Evolutionary conservation across 2,888 invertebrate genomes (phyloP).

Genomic region (Ctenicera cuprea): DNA sequence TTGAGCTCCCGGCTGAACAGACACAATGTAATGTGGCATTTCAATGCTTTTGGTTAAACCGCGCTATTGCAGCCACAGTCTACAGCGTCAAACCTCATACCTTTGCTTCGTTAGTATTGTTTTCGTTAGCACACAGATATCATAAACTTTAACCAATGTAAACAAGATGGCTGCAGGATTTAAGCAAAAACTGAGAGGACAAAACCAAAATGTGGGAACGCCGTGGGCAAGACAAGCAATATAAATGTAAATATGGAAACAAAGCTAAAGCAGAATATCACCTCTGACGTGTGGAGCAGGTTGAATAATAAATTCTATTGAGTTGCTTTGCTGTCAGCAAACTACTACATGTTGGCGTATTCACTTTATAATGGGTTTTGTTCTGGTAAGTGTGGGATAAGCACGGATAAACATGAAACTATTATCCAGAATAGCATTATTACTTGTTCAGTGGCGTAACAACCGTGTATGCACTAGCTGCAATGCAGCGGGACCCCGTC

Average conservation of each 20-base stretch:
- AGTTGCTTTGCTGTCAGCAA: slow-evolving; percentile 30
- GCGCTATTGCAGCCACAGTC: slow-evolving; percentile 18
- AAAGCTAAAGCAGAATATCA: slow-evolving; percentile 44
- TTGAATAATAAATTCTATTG: slow-evolving; percentile 39
- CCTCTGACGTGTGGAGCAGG: slow-evolving; percentile 41
- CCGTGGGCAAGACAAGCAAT: slow-evolving; percentile 42
- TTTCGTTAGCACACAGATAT: slow-evolving; percentile 17
- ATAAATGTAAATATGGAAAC: slow-evolving; percentile 49
- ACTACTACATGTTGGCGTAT: slow-evolving; percentile 24
- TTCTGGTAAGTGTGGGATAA: slow-evolving; percentile 11
- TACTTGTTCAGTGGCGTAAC: slow-evolving; percentile 1
- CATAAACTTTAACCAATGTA: slow-evolving; percentile 38
- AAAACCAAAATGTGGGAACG: slow-evolving; percentile 39
- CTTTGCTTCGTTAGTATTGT: slow-evolving; percentile 18
- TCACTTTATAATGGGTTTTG: slow-evolving; percentile 25
- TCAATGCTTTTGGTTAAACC: slow-evolving; percentile 19
- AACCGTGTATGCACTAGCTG: background rate
- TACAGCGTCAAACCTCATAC: slow-evolving; percentile 23
- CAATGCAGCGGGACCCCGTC: background rate
- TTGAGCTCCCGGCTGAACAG: background rate
- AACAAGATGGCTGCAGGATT: slow-evolving; percentile 37
- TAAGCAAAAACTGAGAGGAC: slow-evolving; percentile 44
- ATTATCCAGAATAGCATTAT: background rate
- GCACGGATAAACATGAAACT: slow-evolving; percentile 2
- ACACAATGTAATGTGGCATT: slow-evolving; percentile 23